Percentiles rank a stretch among this genome's conserved stretches.
phyloP scores from a whole-genome alignment of 2,888 invertebrate genomes.

The Trisateles emortualis region DNA sequence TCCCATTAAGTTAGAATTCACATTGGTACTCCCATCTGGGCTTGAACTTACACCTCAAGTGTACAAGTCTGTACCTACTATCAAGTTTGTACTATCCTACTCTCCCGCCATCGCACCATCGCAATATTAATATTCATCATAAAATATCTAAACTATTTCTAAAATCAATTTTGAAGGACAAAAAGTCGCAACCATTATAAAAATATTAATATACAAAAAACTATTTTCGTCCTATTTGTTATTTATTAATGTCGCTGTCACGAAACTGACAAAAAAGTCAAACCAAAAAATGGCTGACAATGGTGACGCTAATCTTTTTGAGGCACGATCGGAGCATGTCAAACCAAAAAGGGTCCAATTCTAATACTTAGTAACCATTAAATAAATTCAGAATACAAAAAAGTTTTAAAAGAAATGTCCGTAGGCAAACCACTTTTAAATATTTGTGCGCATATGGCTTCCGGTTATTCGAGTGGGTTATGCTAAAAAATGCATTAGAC shows the following conservation, averaged over 20 bases:
- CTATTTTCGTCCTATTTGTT: conserved; percentile 74
- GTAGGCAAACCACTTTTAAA: conserved; percentile 80
- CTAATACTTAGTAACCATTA: conserved; percentile 83
- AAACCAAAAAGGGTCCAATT: conserved; percentile 77
- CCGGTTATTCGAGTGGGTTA: conserved; percentile 85
- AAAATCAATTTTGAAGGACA: conserved; percentile 52
- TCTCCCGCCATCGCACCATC: too few relatives aligned
- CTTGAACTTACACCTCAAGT: too few relatives aligned
- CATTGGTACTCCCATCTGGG: too few relatives aligned
- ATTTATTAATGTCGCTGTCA: conserved; percentile 81
- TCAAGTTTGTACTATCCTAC: too few relatives aligned
- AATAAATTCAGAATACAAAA: conserved; percentile 79
- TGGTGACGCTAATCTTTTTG: conserved; percentile 79
- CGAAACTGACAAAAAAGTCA: conserved; percentile 67
- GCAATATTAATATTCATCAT: too few relatives aligned
- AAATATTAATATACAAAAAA: conserved; percentile 69
- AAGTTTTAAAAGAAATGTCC: conserved; percentile 68
- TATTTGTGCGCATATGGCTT: conserved; percentile 85
- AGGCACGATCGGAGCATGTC: conserved; percentile 73
- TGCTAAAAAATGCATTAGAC: conserved; percentile 72
- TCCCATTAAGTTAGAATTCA: too few relatives aligned
- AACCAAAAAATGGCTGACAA: conserved; percentile 78
- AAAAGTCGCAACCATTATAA: conserved; percentile 56
- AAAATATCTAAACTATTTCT: conserved; percentile 20
- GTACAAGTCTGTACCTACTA: too few relatives aligned